Conservation (phyloP, 2,888 invertebrate species). For the Labia minor region DNA sequence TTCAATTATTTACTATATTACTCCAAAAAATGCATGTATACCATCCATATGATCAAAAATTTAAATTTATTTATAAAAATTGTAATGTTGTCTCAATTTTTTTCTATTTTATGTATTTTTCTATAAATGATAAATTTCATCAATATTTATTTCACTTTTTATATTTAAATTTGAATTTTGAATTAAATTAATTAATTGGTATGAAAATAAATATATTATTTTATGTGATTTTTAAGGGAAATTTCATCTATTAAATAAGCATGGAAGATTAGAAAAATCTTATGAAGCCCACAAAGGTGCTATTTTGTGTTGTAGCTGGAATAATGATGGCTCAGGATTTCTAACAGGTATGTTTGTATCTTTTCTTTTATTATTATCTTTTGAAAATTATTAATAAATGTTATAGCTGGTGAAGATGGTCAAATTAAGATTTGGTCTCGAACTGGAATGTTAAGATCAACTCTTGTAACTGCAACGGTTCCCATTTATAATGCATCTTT, state of each 20-base stretch:
- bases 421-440: conserved; percentile 94
- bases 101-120: too few relatives aligned
- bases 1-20: too few relatives aligned
- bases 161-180: too few relatives aligned
- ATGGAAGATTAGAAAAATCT: conserved; percentile 83
- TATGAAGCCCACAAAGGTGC: conserved; percentile 90
- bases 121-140: too few relatives aligned
- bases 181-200: too few relatives aligned
- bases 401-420: conserved; percentile 88
- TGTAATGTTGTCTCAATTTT: too few relatives aligned
- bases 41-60: too few relatives aligned
- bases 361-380: neutral
- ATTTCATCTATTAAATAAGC: conserved; percentile 78
- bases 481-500: conserved; percentile 79
- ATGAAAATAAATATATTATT: neutral
- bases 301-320: conserved; percentile 82
- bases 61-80: too few relatives aligned
- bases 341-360: conserved; percentile 54
- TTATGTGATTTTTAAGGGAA: conserved; percentile 42
- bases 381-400: neutral
- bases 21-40: too few relatives aligned
- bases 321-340: conserved; percentile 88
- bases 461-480: conserved; percentile 68
- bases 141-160: too few relatives aligned
- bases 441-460: conserved; percentile 85